Base-by-base conservation (phyloP, 35 echinoderm and acorn worm species). In the Antedon bifida region DNA sequence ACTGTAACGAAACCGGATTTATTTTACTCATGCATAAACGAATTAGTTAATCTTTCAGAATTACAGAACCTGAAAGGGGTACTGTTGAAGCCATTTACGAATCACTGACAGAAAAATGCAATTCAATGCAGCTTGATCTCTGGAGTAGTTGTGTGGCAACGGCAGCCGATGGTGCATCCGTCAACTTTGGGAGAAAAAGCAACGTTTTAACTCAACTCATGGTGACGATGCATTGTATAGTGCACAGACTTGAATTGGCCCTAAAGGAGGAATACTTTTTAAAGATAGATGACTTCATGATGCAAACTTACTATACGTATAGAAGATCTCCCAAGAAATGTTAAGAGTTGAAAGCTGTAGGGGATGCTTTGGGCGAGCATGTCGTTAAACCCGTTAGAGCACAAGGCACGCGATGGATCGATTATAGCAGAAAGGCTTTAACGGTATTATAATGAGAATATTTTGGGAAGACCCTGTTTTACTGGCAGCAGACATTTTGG, bases 391-490 rank as follows among this genome's bases (percentile, higher is more conserved):
- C 84, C 86, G 64, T 80, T 30, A 44, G 91, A 75, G 4, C 79
- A 32, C 77, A 89, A 75, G 91, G 87, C 13, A 93, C 91, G 8
- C 77, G 87, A 0, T 89, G 91, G 91, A 76, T 88, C 21, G 91
- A 92, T 33, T 82, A 92, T 83, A 29, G 91, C 5, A 74, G 91
- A 31, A 88, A 85, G 85, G 91, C 86, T 3, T 83, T 88, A 7
- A 23, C 17, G 74, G 84, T 82, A 2, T 92, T 34, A 64, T 19
- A 30, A 88, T 17, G n/a, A 82, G 88, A 1, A 36, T 36, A n/a
- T 64, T 90, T 34, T 34, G 19, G 17, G 26, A 85, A 0, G 44
- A 90, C 16, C 88, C 76, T 33, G 33, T 90, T 10, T 73, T 90
- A 9, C 32, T 38, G 55, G 77, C 88, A 30, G 39, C 83, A 2